Evolutionary conservation across 2,888 invertebrate genomes (phyloP), one percentile per base, ranked within the genome.

Genomic region (Synergus gifuensis): DNA sequence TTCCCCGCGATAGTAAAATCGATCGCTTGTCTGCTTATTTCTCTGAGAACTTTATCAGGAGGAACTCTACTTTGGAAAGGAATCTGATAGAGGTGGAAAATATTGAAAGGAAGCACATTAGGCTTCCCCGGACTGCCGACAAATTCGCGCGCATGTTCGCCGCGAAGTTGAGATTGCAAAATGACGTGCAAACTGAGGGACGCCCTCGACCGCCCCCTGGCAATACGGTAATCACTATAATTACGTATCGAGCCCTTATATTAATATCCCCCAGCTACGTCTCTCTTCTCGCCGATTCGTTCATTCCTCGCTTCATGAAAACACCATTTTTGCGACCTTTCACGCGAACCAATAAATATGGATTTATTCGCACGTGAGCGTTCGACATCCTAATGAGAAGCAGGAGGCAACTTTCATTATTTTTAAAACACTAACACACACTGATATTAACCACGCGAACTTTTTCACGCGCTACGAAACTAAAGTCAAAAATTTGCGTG

Each of bases 211-310:
- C 92, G 91, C 91, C 91, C 91, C 89, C 87, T 90, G 92, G 91
- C 91, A 91, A 90, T 92, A 89, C 91, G 90, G 89, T 91, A 92
- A 92, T 92, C 90, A 92, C 92, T 92, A 92, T 92, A 92, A 92
- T 92, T 92, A 91, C 90, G 91, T 89, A 91, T 91, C 91, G 90
- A 90, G 92, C 91, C 92, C 91, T 92, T 91, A 89, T 91, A 91
- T 92, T 92, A 91, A 92, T 92, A 92, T 91, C 90, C 91, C 90
- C 89, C 88, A 88, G 91, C 90, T 88, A 90, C 87, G 85, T 89
- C 88, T 87, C 85, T 88, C 88, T 87, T 85, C 86, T 78, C 81
- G 73, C 81, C 80, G 54, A 77, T 77, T 81, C 82, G 79, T 83
- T 82, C 83, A 77, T 76, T 81, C 80, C 80, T 82, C 78, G 76